Evolutionary conservation across 2,113 vertebrate species (phyloP), one percentile per base, ranked within the genome.

Genomic region (Typhlomys cinereus): DNA sequence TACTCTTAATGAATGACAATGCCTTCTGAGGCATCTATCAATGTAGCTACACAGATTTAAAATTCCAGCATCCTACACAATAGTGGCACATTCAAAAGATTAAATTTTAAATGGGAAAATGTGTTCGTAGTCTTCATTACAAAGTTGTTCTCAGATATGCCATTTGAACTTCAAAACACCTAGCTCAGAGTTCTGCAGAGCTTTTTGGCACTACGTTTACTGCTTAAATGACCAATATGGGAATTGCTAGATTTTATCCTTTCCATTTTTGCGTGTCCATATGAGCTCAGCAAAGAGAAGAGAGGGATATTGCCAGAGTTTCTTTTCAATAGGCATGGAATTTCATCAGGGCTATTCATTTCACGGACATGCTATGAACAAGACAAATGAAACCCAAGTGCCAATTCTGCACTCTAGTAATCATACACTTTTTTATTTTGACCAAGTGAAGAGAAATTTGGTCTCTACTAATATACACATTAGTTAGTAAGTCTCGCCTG

Each of bases 71-170:
- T 78, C 92, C 91, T 71, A 85, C 69, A 85, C 76, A 85, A 95
- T 78, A 90, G 92, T n/a, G 82, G 81, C 46, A 94, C 61, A 89
- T 94, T 92, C 79, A 84, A 95, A 89, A 94, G 89, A 96, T 85
- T 88, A 86, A 91, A 90, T 89, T 86, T 54, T 54, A 92, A 94
- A 85, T 90, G 82, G 67, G 66, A 94, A 96, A 95, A 92, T 94
- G 89, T 48, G 23, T 59, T 85, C 85, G 64, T 20, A 81, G 76
- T 93, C 87, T 81, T 92, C 87, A 91, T 88, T 84, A 89, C 59
- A 82, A 92, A 91, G 89, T 14, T 94, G 48, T 87, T 34, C 21
- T 85, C 89, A 95, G 85, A 87, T 66, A 95, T 29, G 23, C 74
- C 73, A 87, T 91, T 89, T 93, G 81, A 71, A 94, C 92, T 81